These are phyloP conservation scores for Hippocampus kuda DNA, from an alignment of 2,797 vertebrate species.

Conservation along the genomic window DNA sequence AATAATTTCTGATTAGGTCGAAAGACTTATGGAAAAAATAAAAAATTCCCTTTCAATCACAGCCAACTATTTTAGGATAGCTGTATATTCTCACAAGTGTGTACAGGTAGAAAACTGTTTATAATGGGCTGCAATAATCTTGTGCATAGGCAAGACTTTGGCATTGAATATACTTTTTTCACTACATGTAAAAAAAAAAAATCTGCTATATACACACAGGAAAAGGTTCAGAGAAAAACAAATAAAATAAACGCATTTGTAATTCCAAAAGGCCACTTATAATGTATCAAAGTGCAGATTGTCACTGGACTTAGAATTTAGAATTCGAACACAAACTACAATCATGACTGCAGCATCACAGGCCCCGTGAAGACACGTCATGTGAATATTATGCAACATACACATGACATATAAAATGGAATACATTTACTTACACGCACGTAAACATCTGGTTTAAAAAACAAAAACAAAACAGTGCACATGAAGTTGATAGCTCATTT, in stretches of 20 bases:
- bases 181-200: conserved; percentile 10
- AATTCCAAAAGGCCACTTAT: neutral
- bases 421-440: neutral
- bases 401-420: neutral
- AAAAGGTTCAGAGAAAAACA: neutral
- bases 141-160: conserved; percentile 29
- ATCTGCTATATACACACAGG: neutral
- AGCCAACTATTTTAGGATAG: neutral
- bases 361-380: neutral
- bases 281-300: conserved; percentile 4
- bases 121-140: conserved; percentile 4
- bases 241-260: neutral
- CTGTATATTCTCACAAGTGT: neutral
- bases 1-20: neutral
- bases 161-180: conserved; percentile 29
- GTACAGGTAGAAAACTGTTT: neutral
- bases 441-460: neutral
- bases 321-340: neutral
- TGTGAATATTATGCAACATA: neutral
- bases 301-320: neutral
- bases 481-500: neutral
- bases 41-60: neutral
- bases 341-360: neutral
- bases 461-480: neutral
- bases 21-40: neutral